A percentile compares a stretch with the other conserved stretches of the same genome.
phyloP scores from a whole-genome alignment of 2,888 invertebrate genomes.

The Pogonocherus hispidulus region DNA sequence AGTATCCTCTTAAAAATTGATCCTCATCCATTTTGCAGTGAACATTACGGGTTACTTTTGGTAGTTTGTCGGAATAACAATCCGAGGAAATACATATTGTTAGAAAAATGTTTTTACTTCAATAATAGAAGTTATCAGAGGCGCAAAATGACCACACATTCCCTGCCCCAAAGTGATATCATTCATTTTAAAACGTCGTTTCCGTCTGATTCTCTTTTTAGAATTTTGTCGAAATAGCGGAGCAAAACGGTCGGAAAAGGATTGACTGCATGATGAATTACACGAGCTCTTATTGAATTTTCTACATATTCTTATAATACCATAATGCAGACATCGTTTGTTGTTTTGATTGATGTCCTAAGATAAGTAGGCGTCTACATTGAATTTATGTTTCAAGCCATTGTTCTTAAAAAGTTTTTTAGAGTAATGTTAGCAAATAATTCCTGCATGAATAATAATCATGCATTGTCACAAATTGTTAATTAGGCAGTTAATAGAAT shows the following conservation, averaged over 20 bases:
- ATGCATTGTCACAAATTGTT: too few species aligned
- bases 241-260: not conserved
- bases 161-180: not conserved
- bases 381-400: not conserved
- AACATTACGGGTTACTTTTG: not conserved
- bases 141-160: constrained; percentile 7
- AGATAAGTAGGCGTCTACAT: not conserved
- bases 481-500: too few species aligned
- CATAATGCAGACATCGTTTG: constrained; percentile 9
- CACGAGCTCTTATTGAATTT: constrained; percentile 7
- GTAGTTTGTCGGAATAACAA: not conserved
- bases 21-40: not conserved
- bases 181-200: not conserved
- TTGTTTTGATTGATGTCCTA: constrained; percentile 13
- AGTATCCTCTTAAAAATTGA: not conserved
- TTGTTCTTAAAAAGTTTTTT: too few species aligned
- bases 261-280: constrained; percentile 20
- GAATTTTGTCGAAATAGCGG: constrained; percentile 6
- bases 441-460: too few species aligned
- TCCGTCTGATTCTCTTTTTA: constrained; percentile 1
- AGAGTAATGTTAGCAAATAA: too few species aligned
- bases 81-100: not conserved
- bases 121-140: not conserved
- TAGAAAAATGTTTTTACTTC: not conserved
- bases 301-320: constrained; percentile 10